Evolutionary conservation across 2,888 invertebrate genomes (phyloP), one percentile per base, ranked within the genome.

Genomic region (Leucoma salicis): DNA sequence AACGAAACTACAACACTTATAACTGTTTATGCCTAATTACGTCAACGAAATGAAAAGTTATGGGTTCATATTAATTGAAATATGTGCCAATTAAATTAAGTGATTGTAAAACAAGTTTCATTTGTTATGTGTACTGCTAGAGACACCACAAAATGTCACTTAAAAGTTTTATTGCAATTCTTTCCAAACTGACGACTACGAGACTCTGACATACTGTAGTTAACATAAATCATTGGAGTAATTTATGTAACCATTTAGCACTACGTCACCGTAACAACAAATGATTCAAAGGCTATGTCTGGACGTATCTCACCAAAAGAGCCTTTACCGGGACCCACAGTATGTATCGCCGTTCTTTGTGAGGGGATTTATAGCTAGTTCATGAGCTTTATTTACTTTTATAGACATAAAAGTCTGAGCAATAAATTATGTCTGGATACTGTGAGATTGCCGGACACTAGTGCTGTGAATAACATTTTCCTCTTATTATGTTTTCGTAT

Each of bases 331-430:
- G 72, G 59, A 60, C 61, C 60, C 55, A 60, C 52, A 60, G 66
- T 65, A 64, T 48, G 67, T 79, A 81, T 74, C 70, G 70, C 70
- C 72, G 75, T 76, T 80, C 81, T 82, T 80, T 82, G 80, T 79
- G 74, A 63, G 65, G 69, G 66, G 74, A 86, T 87, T 84, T 85
- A 87, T 87, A 63, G 80, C 77, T 77, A 71, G 82, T 85, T 83
- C 85, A 81, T 82, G 79, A 79, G 77, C 73, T 86, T 86, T 88
- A 87, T 87, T 88, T 86, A 85, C 84, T 86, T 85, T 85, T 85
- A 85, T 84, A 82, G 84, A 77, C 73, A 41, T 61, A 58, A 58
- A 56, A 61, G 55, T 56, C 60, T 53, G 48, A 42, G 76, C 78
- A 74, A 86, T 89, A 89, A 89, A 89, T 88, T 80, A 85, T 73